Percentiles rank a stretch among this genome's conserved stretches.
phyloP scores from a whole-genome alignment of 2,888 invertebrate species.

The Apamea sordens region DNA sequence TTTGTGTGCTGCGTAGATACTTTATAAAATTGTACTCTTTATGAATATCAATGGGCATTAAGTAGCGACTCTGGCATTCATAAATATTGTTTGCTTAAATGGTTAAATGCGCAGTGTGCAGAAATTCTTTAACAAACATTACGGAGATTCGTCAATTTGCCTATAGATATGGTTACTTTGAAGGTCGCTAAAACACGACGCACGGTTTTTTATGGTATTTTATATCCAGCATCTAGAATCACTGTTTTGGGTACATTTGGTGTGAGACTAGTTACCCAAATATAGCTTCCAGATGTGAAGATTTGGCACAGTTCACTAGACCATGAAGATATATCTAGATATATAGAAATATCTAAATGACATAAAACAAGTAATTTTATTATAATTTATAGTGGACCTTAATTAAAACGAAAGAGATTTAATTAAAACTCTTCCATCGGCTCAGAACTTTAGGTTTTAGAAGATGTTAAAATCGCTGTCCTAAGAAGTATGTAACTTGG shows the following conservation, averaged over 20 bases:
- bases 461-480: neutral
- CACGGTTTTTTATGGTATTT: neutral
- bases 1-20: constrained; percentile 34
- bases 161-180: constrained; percentile 27
- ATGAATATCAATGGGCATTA: constrained; percentile 60
- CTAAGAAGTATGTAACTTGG: neutral
- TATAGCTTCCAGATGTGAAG: neutral
- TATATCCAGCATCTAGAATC: neutral
- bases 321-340: neutral
- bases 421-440: neutral
- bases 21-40: constrained; percentile 54
- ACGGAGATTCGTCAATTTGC: constrained; percentile 51
- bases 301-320: neutral
- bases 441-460: neutral
- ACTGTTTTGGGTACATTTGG: neutral
- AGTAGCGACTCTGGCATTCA: constrained; percentile 53
- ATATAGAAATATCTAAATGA: neutral
- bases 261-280: neutral
- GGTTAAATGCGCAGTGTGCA: constrained; percentile 50
- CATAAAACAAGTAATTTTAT: neutral
- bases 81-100: constrained; percentile 61
- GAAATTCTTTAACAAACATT: constrained; percentile 36
- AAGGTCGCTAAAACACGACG: constrained; percentile 34
- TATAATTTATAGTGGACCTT: no score
- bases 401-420: neutral